Percentiles rank a stretch among this genome's conserved stretches.
phyloP scores from a whole-genome alignment of 2,113 vertebrate species.

The Opisthocomus hoazin region DNA sequence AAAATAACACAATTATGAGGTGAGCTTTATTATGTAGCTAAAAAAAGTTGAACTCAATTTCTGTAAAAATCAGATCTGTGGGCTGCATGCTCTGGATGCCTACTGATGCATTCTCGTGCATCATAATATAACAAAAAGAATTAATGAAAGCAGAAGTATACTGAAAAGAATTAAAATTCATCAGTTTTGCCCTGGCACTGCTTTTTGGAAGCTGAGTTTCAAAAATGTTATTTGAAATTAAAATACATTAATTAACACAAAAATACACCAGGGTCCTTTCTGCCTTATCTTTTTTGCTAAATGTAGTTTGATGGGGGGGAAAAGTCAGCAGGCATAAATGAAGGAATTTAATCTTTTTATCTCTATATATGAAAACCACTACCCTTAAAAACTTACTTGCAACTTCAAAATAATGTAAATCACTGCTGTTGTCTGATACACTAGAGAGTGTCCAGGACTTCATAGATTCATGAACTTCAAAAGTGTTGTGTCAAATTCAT shows the following conservation, averaged over 20 bases:
- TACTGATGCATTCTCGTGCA: neutral
- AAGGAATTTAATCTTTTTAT: neutral
- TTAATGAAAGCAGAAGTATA: neutral
- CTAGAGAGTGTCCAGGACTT: neutral
- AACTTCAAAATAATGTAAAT: constrained; percentile 26
- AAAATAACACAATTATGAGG: neutral
- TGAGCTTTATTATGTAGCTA: neutral
- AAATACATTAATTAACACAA: constrained; percentile 54
- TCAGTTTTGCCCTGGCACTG: constrained; percentile 11
- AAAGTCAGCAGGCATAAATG: neutral
- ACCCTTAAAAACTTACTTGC: constrained; percentile 18
- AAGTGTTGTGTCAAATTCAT: neutral
- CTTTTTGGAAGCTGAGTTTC: constrained; percentile 10
- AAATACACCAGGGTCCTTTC: constrained; percentile 11
- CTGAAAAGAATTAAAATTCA: constrained; percentile 45
- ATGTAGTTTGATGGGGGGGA: neutral
- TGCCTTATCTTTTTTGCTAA: constrained; percentile 15
- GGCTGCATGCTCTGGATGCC: neutral
- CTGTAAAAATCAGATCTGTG: constrained; percentile 8
- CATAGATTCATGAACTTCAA: neutral
- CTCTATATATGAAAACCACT: neutral
- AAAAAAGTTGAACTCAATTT: neutral
- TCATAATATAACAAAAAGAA: constrained; percentile 21
- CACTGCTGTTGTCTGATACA: neutral
- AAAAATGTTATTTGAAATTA: constrained; percentile 48